Percentiles rank a stretch among this genome's conserved stretches.
phyloP scores from a whole-genome alignment of 2,113 vertebrate species.

The Tylochromis polylepis region DNA sequence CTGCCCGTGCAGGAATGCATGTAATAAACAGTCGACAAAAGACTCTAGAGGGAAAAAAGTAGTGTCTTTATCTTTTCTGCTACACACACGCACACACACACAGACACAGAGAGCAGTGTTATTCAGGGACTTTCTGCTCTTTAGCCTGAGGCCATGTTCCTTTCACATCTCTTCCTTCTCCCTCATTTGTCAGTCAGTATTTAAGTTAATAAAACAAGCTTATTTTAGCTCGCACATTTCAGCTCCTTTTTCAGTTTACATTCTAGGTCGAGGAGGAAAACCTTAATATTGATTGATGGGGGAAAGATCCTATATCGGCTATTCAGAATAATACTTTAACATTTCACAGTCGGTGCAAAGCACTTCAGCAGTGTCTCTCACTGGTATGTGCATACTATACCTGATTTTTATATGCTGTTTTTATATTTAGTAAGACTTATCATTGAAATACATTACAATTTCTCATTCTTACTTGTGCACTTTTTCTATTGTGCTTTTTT shows the following conservation, averaged over 20 bases:
- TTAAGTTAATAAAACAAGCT: background rate
- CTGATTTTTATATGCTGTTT: background rate
- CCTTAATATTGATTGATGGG: background rate
- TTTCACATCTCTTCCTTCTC: slow-evolving; percentile 23
- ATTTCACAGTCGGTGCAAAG: background rate
- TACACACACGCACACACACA: background rate
- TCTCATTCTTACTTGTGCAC: background rate
- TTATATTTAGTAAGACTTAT: background rate
- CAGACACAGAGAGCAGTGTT: slow-evolving; percentile 14
- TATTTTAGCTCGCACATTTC: background rate
- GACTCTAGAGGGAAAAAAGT: background rate
- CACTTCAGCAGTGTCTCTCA: background rate
- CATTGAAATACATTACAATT: background rate
- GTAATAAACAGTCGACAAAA: slow-evolving; percentile 33
- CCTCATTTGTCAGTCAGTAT: slow-evolving; percentile 16
- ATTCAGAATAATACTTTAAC: background rate
- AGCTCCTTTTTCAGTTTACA: background rate
- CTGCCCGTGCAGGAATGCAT: slow-evolving; percentile 26
- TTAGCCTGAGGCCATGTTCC: slow-evolving; percentile 15
- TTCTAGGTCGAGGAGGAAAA: background rate
- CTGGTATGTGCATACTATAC: background rate
- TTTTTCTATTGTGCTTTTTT: background rate
- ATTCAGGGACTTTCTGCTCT: slow-evolving; percentile 12
- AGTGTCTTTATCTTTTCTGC: slow-evolving; percentile 8
- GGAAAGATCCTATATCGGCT: background rate